phyloP scores from a whole-genome alignment of 2,797 vertebrate species.

The Momotus momota region DNA sequence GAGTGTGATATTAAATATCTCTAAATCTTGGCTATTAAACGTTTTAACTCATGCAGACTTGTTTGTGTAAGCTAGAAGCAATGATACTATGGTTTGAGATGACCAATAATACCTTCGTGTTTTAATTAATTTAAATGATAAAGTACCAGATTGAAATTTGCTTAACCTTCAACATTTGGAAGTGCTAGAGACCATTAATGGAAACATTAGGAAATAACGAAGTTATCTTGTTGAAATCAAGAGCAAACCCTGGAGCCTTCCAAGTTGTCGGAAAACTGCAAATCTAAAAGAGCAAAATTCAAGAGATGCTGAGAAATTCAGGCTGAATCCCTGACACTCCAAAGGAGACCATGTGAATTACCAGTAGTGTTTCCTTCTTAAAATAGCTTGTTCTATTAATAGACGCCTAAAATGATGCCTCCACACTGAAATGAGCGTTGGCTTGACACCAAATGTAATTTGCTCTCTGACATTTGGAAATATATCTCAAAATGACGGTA shows the following conservation, averaged over 20 bases:
- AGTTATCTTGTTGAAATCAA: neutral
- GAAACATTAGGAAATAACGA: neutral
- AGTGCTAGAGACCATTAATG: neutral
- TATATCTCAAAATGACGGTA: neutral
- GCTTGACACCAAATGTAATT: conserved; percentile 11
- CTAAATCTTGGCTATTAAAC: neutral
- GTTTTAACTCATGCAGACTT: neutral
- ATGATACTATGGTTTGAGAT: neutral
- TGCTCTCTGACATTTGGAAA: conserved; percentile 38
- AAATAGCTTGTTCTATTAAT: neutral
- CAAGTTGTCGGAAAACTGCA: neutral
- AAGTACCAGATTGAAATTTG: neutral
- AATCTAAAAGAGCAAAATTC: neutral
- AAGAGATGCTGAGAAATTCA: neutral
- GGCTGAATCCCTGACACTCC: conserved; percentile 10
- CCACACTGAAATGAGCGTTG: neutral
- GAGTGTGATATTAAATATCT: neutral
- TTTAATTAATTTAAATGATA: neutral
- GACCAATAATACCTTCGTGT: neutral
- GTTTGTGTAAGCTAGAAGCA: neutral
- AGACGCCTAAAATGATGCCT: neutral
- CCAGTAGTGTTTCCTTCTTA: neutral
- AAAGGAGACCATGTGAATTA: neutral
- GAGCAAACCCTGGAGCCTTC: neutral
- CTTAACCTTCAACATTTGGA: neutral